Evolutionary conservation across 2,113 vertebrate genomes (phyloP), one percentile per base, ranked within the genome.

Genomic region (Paradoxurus hermaphroditus): DNA sequence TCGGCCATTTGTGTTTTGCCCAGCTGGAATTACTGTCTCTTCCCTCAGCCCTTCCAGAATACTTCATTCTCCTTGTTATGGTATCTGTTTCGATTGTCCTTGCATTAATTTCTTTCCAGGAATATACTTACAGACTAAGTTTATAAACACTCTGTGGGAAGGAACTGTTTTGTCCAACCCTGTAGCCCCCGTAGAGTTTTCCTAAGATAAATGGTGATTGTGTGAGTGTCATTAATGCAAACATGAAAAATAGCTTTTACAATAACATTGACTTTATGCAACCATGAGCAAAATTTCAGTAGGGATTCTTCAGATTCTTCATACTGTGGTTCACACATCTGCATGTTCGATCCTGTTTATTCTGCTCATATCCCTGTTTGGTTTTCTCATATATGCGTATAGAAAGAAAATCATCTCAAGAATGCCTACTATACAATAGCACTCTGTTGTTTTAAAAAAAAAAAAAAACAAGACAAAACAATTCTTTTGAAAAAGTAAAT

Each of bases 401-500:
- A 56, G 21, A 72, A 95, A 96, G 29, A 46, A 95, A 96, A 65
- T 81, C 67, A 41, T 91, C 67, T 95, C 83, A 95, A 93, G 90
- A 96, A 96, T 89, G 49, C 36, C 72, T 53, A 36, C 13, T 86
- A 65, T 49, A 82, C 77, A 97, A 65, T 85, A 86, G 86, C 18
- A 2, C 75, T 75, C 41, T 93, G 77, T 65, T 82, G 36, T 95
- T 87, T 53, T n/a, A n/a, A 90, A 72, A 79, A 65, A 51, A 51
- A 6, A 3, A 85, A 67, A 86, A 90, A 53, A 65, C 4, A 63
- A 90, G 82, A 95, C 41, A 67, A 89, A 87, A 92, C 92, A 93
- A 89, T 93, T 90, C 81, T 78, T 82, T 92, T 82, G 85, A 91
- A 78, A 90, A 96, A 93, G 49, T 97, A 97, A 88, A 96, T 88